Base-by-base conservation (phyloP, 2,888 invertebrate species). In the Rhagium mordax region DNA sequence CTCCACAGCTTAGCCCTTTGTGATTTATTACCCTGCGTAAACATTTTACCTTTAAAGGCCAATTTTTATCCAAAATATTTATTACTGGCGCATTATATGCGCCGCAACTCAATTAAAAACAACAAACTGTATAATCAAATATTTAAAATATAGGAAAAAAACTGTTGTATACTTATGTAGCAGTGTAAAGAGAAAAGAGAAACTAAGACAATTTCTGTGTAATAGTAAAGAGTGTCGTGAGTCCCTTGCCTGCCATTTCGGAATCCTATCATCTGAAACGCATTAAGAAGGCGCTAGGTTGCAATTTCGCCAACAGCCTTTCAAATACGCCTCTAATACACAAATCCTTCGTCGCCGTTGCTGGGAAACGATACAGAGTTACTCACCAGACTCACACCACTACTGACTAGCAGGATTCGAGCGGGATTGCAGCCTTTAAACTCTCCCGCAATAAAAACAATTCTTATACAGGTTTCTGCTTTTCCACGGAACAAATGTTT, bases 231-330 rank as follows among this genome's bases (percentile, higher is more conserved):
- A 73, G 68, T 70, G 73, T 61, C 65, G 21, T 67, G 57, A 49
- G 49, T 59, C 55, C 48, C 49, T 21, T 33, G 61, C 55, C 69
- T 60, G 66, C 72, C 48, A 48, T 60, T 72, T 53, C 62, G 20
- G 48, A 61, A 62, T 71, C 68, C 68, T 47, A 68, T 68, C 68
- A 59, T 68, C 68, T 68, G 68, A 59, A 68, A 59, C 57, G 68
- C 59, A 68, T 68, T 68, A 68, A 62, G 70, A 65, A 69, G 69
- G 70, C 73, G 74, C 80, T 74, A 77, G 79, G 81, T 80, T 81
- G 81, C 74, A 75, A 75, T 75, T 76, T 74, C 67, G 57, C 71
- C 67, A 74, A 74, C 70, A 76, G 76, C 76, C 71, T 76, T 70
- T 71, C 74, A 71, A 72, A 70, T 74, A 62, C 71, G 69, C 68